phyloP scores from a whole-genome alignment of 1,140 invertebrate species.

The Papilio dardanus region DNA sequence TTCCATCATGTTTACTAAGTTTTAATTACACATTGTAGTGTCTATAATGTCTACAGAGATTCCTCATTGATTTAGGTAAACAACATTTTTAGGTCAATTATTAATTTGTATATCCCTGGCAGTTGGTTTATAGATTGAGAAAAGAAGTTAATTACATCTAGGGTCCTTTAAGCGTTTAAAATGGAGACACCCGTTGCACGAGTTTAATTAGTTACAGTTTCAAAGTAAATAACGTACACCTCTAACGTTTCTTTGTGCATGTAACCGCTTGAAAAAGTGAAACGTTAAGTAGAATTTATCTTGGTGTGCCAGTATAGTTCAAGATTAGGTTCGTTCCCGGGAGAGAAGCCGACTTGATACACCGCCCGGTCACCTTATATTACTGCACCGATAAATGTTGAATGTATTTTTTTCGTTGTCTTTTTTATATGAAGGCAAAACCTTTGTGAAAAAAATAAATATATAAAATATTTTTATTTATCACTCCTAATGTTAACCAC shows the following conservation, averaged over 20 bases:
- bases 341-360: constrained; percentile 9
- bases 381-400: constrained; percentile 2
- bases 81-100: too few species aligned
- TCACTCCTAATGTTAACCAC: too few species aligned
- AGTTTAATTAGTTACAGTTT: not conserved
- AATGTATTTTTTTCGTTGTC: not conserved
- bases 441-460: not conserved
- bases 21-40: not conserved
- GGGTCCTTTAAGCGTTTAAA: not conserved
- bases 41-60: too few species aligned
- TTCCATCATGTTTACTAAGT: not conserved
- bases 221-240: constrained; percentile 1
- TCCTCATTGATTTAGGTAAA: too few species aligned
- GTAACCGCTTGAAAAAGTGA: constrained; percentile 18
- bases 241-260: not conserved
- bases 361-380: constrained; percentile 8
- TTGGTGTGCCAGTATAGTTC: constrained; percentile 8
- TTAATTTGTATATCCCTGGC: too few species aligned
- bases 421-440: not conserved
- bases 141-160: too few species aligned
- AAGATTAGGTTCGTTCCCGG: constrained; percentile 10
- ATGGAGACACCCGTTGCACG: not conserved
- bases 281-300: constrained; percentile 23
- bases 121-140: too few species aligned
- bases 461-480: not conserved